These are phyloP conservation scores for Siniperca knerii DNA, from an alignment of 2,113 vertebrate species.

Conservation along the genomic window DNA sequence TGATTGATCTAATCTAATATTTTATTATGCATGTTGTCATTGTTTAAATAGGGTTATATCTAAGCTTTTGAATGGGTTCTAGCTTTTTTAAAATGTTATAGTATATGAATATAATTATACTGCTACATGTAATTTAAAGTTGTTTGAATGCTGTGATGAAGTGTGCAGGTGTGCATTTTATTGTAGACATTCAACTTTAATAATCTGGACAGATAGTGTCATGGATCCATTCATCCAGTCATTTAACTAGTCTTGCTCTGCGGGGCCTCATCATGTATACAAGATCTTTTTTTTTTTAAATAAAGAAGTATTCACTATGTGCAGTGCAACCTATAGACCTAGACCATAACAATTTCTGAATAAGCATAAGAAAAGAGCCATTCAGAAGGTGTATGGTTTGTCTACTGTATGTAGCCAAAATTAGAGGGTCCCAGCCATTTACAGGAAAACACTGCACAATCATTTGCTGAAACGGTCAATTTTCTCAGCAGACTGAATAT, in stretches of 20 bases:
- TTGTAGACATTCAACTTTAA: not conserved
- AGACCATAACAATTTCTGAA: not conserved
- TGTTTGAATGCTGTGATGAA: not conserved
- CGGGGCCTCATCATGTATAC: not conserved
- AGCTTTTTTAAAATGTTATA: not conserved
- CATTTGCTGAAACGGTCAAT: constrained; percentile 18
- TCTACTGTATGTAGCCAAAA: not conserved
- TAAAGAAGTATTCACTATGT: not conserved
- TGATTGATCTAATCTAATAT: not conserved
- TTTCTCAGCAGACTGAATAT: constrained; percentile 30
- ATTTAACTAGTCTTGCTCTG: not conserved
- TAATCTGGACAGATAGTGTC: not conserved
- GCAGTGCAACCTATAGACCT: not conserved
- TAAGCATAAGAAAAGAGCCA: not conserved
- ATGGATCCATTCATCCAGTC: not conserved
- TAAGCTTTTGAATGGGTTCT: not conserved
- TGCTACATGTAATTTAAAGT: not conserved
- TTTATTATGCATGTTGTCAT: not conserved
- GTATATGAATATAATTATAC: not conserved
- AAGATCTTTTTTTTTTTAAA: not conserved
- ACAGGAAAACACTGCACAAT: not conserved
- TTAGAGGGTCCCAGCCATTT: constrained; percentile 4
- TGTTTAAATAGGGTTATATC: not conserved
- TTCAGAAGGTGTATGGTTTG: not conserved
- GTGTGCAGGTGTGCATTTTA: constrained; percentile 5